Conservation (phyloP, 1,140 invertebrate genomes). For the Capitella teleta region DNA sequence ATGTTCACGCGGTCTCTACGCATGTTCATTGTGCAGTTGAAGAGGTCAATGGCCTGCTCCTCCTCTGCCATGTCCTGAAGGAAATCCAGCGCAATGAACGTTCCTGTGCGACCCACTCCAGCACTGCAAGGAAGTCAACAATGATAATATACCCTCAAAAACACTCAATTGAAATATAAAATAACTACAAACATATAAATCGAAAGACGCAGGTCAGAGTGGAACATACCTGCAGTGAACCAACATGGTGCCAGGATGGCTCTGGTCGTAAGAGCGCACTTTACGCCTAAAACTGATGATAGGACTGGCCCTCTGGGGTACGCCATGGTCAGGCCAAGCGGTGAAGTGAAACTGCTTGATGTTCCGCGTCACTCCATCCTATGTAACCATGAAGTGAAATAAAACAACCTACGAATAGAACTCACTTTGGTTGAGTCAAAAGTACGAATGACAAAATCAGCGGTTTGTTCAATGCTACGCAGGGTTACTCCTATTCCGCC, state of each 20-base stretch:
- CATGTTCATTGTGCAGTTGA: constrained; percentile 92
- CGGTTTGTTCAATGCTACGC: constrained; percentile 74
- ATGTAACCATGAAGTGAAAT: not conserved
- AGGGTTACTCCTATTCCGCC: constrained; percentile 78
- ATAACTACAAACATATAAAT: not conserved
- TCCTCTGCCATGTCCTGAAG: constrained; percentile 56
- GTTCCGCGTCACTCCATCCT: constrained; percentile 8
- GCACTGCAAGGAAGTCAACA: constrained; percentile 62
- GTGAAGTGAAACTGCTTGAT: constrained; percentile 18
- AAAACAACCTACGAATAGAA: no score
- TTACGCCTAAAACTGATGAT: constrained; percentile 14
- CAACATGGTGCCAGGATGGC: constrained; percentile 11
- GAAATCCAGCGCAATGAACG: constrained; percentile 90
- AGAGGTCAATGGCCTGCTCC: constrained; percentile 77
- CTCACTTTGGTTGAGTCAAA: constrained; percentile 40
- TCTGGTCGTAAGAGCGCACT: constrained; percentile 9
- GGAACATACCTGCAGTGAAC: constrained; percentile 20
- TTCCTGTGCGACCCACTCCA: constrained; percentile 92
- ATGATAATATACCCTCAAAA: not conserved
- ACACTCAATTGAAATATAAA: not conserved
- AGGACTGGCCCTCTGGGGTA: constrained; percentile 11
- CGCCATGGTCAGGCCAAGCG: constrained; percentile 20
- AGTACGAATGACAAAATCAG: constrained; percentile 78
- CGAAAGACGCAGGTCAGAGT: no score
- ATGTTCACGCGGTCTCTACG: constrained; percentile 93